phyloP scores from a whole-genome alignment of 2,113 vertebrate genomes.

The Regulus satrapa region DNA sequence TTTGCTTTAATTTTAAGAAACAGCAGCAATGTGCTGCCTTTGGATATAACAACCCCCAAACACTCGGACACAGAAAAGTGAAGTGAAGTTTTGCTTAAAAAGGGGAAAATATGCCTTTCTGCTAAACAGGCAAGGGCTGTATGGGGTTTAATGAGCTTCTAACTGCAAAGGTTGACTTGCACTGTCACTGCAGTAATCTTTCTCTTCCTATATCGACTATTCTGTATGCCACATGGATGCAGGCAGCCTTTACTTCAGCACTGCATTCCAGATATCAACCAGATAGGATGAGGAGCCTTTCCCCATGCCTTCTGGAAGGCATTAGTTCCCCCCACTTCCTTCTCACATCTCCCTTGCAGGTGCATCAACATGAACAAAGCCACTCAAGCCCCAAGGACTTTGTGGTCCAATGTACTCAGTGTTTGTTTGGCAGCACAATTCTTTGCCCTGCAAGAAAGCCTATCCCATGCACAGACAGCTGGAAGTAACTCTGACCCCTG shows the following conservation, averaged over 20 bases:
- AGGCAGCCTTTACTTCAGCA: not conserved
- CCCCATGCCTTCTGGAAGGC: conserved; percentile 28
- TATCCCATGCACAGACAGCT: conserved; percentile 72
- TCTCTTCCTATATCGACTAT: not conserved
- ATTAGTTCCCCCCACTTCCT: conserved; percentile 15
- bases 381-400: conserved; percentile 30
- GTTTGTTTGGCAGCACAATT: conserved; percentile 73
- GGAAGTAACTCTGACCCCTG: conserved; percentile 78
- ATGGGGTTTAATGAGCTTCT: not conserved
- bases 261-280: not conserved
- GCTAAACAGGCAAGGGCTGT: not conserved
- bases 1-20: not conserved
- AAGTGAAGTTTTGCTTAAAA: not conserved
- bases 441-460: conserved; percentile 62
- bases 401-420: conserved; percentile 42
- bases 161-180: not conserved
- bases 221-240: not conserved
- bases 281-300: not conserved
- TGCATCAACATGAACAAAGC: conserved; percentile 65
- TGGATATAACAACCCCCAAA: not conserved
- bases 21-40: not conserved
- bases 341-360: conserved; percentile 64
- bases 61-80: not conserved
- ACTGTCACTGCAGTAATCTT: not conserved
- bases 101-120: not conserved